These are phyloP conservation scores for Accipiter cooperii DNA, from an alignment of 2,113 vertebrate species.

Conservation along the genomic window DNA sequence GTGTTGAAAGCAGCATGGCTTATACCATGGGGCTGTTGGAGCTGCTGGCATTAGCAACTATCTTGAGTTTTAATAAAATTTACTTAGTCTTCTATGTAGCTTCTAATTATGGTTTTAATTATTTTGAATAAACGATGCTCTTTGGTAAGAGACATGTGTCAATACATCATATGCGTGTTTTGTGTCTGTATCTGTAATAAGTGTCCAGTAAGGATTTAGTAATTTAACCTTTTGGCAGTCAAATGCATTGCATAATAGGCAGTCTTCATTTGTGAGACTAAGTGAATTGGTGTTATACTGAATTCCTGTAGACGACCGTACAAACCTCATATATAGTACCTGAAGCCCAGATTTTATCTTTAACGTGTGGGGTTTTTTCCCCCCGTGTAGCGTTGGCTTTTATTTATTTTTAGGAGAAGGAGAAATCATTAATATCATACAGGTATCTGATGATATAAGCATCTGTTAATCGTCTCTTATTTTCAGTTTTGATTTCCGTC, in stretches of 20 bases:
- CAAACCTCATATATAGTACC: background rate
- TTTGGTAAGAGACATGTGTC: background rate
- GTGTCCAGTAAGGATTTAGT: background rate
- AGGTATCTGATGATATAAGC: background rate
- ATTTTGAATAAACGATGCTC: background rate
- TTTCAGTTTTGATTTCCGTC: background rate
- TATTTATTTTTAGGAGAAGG: background rate
- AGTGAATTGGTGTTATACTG: background rate
- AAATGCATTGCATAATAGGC: background rate
- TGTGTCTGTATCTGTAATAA: background rate
- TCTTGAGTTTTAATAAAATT: slow-evolving; percentile 35
- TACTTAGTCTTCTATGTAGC: background rate
- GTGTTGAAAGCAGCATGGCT: slow-evolving; percentile 43
- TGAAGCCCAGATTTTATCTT: background rate
- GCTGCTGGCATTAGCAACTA: slow-evolving; percentile 50
- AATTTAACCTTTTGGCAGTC: background rate
- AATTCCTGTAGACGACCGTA: background rate
- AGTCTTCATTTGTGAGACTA: background rate
- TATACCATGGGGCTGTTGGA: slow-evolving; percentile 11
- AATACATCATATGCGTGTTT: background rate
- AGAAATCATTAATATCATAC: background rate
- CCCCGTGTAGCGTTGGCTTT: background rate
- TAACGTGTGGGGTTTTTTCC: background rate
- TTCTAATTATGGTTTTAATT: slow-evolving; percentile 7
- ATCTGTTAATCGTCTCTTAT: background rate